Percentiles rank a stretch among this genome's conserved stretches.
Conservation (phyloP, 1,140 invertebrate genomes). For the Ceratina calcarata region DNA sequence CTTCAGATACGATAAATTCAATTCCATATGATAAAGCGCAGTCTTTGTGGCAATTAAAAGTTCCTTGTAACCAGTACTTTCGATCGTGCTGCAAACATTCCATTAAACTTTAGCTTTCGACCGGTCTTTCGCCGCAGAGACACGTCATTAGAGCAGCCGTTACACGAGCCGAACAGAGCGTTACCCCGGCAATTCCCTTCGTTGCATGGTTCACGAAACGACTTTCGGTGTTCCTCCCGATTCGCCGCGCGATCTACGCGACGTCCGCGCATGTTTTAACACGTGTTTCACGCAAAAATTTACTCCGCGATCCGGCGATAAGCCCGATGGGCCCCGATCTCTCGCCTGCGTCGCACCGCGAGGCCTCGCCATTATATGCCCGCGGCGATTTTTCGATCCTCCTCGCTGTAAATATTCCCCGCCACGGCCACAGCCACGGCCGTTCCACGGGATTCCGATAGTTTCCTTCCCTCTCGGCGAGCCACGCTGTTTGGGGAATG, state of each 20-base stretch:
- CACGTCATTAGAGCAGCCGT: conserved; percentile 28
- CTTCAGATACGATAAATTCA: too few species aligned
- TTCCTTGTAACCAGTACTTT: too few species aligned
- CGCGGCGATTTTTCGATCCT: conserved; percentile 58
- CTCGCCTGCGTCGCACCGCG: conserved; percentile 24
- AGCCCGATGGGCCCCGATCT: conserved; percentile 42
- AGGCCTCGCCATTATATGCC: conserved; percentile 54
- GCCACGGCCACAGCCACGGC: conserved; percentile 32
- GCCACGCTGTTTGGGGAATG: conserved; percentile 56
- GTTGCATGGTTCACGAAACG: conserved; percentile 1
- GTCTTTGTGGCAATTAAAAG: too few species aligned
- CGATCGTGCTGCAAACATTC: neutral
- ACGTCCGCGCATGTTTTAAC: conserved; percentile 61
- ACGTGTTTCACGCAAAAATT: conserved; percentile 67
- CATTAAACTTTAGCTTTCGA: neutral
- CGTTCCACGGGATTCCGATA: conserved; percentile 50
- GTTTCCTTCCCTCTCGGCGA: conserved; percentile 32
- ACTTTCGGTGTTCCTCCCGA: conserved; percentile 19
- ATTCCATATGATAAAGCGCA: too few species aligned
- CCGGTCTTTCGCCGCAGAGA: neutral
- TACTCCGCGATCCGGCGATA: conserved; percentile 55
- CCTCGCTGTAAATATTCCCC: conserved; percentile 58
- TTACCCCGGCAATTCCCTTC: neutral
- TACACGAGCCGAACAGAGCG: conserved; percentile 38
- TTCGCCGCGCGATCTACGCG: conserved; percentile 40